Evolutionary conservation across 1,140 invertebrate genomes (phyloP), one percentile per base, ranked within the genome.

Genomic region (Oscheius sp.): DNA sequence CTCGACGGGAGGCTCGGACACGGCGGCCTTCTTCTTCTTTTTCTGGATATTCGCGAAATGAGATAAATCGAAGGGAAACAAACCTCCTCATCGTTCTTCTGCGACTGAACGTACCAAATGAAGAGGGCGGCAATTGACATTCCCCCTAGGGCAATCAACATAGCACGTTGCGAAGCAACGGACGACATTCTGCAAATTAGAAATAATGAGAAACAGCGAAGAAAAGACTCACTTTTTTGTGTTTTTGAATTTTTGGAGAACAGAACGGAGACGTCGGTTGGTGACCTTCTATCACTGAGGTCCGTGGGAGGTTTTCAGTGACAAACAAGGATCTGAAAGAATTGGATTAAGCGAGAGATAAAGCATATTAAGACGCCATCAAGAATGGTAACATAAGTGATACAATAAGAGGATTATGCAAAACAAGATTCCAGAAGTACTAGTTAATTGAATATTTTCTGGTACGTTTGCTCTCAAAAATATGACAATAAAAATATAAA

Each of bases 51-150:
- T 13, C 18, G 7, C 13, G 31, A 26, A 7, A n/a, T 63, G 18
- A 32, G 7, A 32, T 32, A 35, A 32, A 32, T 32, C 15, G 10
- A 10, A 63, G 35, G 31, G 20, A 32, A 13, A 7, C 49, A 26
- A 13, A 55, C 49, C 31, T 63, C 61, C 13, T 63, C n/a, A 63
- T 63, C 32, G 7, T 34, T 63, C 26, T 36, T 1, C 31, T 63
- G 31, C 26, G 61, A 26, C 29, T 63, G 61, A 13, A 71, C 29
- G 23, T 49, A 71, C 69, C 69, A 71, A 35, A 64, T 61, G 31
- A 71, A 71, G 52, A 71, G 69, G 23, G 69, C 69, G 23, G 59
- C 69, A 64, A 71, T 64, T 34, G 69, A 71, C 15, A 71, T n/a
- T 23, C 69, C 69, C 26, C 69, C 69, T 13, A 71, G 69, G 0